Base-by-base conservation (phyloP, 2,888 invertebrate genomes). In the Brenthis ino region DNA sequence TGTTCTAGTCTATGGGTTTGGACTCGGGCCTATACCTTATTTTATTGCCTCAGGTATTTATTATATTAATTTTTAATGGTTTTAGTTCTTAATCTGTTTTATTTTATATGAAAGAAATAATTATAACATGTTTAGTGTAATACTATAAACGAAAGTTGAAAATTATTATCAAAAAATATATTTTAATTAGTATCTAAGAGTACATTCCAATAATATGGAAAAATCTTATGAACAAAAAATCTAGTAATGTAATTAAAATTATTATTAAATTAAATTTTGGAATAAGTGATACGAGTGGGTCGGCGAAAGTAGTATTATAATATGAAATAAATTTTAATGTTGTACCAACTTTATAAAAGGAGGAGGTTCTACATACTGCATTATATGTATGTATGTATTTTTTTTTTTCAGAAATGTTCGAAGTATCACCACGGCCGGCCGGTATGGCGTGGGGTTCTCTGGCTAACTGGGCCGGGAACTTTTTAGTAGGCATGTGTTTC, bases 391-490 rank as follows among this genome's bases (percentile, higher is more conserved):
- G n/a, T 28, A 28, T 28, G 50, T 20, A 50, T 11, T 54, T 33
- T 55, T 16, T 55, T 16, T 13, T 82, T 80, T 2, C 91, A 88
- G 98, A 98, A 89, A 84, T 98, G 65, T 97, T 98, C 82, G 97
- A 97, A 80, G 96, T 97, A 70, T 96, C 96, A 0, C 96, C 97
- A 0, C 94, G 97, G n/a, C 95, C 97, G 0, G 95, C 95, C 24
- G 97, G 96, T 64, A 97, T 98, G 97, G 95, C 97, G 58, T 93
- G 97, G 84, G 98, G 97, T 55, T 97, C 97, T 72, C 94, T 97
- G 78, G 94, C 95, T 71, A 98, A 98, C 84, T 98, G 98, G 98
- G 94, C 94, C 0, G 97, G 97, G 57, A 98, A 98, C 92, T 97
- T 98, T 84, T 81, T 97, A 6, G 96, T 98, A 72, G 98, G 96